Percentiles rank a stretch among this genome's conserved stretches.
Evolutionary conservation across 2,113 vertebrate genomes (phyloP).

Genomic region (Mus pahari): DNA sequence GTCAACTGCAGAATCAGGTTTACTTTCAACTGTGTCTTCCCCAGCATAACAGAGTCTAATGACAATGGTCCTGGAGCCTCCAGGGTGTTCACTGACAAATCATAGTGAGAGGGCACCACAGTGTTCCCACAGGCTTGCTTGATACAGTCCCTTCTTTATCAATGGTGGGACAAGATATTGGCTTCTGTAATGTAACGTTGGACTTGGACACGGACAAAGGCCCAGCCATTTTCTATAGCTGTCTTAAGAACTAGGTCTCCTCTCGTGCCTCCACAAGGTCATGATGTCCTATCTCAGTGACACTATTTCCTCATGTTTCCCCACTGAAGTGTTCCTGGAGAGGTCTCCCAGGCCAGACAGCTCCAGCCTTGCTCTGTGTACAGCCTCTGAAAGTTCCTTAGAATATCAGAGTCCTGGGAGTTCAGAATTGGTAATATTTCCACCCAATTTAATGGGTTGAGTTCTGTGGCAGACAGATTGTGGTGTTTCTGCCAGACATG

Average conservation of each 20-base stretch:
- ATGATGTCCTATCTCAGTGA: not conserved
- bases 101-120: not conserved
- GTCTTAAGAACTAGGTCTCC: not conserved
- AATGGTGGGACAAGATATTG: not conserved
- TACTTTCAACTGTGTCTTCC: not conserved
- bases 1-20: not conserved
- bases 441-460: conserved; percentile 61
- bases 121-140: not conserved
- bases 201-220: not conserved
- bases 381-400: not conserved
- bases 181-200: conserved; percentile 43
- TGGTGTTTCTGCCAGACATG: conserved; percentile 61
- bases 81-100: not conserved
- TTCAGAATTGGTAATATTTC: conserved; percentile 56
- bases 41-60: not conserved
- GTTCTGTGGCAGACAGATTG: conserved; percentile 60
- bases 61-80: not conserved
- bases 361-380: not conserved
- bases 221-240: not conserved
- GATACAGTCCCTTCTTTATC: not conserved
- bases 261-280: not conserved
- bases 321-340: not conserved
- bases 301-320: not conserved
- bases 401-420: not conserved
- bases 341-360: not conserved